Evolutionary conservation across 2,888 invertebrate genomes (phyloP).

Genomic region (Anticlea derivata): DNA sequence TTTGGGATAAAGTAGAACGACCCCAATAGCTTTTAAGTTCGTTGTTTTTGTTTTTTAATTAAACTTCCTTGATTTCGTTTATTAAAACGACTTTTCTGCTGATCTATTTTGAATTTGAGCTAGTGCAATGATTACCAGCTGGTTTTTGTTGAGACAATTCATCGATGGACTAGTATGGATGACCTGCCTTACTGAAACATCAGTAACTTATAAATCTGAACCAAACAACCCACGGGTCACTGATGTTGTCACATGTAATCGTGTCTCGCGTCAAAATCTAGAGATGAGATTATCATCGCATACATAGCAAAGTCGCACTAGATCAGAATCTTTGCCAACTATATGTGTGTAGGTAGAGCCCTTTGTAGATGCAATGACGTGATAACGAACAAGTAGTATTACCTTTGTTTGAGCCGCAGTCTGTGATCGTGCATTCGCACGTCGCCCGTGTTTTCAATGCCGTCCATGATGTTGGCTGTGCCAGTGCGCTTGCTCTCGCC

Average conservation of each 20-base stretch:
- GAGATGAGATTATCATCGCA: neutral
- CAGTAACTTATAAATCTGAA: too few species aligned
- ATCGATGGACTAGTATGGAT: too few species aligned
- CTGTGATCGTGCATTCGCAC: slow-evolving; percentile 95
- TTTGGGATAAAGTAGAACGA: slow-evolving; percentile 33
- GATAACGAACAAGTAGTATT: slow-evolving; percentile 30
- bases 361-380: neutral
- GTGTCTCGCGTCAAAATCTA: too few species aligned
- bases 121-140: too few species aligned
- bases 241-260: too few species aligned
- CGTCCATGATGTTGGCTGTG: slow-evolving; percentile 94
- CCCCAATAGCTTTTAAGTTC: slow-evolving; percentile 7
- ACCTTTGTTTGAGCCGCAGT: slow-evolving; percentile 95
- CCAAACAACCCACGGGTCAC: too few species aligned
- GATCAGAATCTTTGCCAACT: neutral
- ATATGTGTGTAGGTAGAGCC: neutral
- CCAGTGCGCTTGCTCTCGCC: slow-evolving; percentile 87
- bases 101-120: too few species aligned
- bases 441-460: slow-evolving; percentile 94
- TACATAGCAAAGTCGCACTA: neutral
- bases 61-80: slow-evolving; percentile 2
- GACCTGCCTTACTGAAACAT: too few species aligned
- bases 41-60: slow-evolving; percentile 10
- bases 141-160: too few species aligned
- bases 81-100: neutral